Conservation (phyloP, 1,140 invertebrate genomes). For the Glossosoma conforme region DNA sequence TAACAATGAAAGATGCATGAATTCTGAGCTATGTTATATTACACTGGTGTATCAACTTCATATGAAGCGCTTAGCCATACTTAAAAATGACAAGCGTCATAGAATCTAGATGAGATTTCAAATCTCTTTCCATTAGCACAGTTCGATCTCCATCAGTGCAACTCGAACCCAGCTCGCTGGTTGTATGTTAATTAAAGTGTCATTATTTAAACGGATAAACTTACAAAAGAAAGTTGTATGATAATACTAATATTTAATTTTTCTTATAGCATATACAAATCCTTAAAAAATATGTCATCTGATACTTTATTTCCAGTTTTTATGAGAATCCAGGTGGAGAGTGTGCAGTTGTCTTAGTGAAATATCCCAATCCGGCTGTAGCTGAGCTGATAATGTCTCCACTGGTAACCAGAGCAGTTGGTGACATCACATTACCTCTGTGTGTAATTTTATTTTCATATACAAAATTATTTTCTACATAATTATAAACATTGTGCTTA, state of each 20-base stretch:
- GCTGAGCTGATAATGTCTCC: slow-evolving; percentile 47
- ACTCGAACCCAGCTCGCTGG: too few relatives aligned
- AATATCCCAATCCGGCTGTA: slow-evolving; percentile 46
- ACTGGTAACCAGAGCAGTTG: slow-evolving; percentile 42
- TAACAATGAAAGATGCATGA: too few relatives aligned
- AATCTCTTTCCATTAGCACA: too few relatives aligned
- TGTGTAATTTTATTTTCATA: slow-evolving; percentile 33
- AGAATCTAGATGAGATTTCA: too few relatives aligned
- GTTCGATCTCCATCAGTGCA: too few relatives aligned
- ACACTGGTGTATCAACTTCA: too few relatives aligned
- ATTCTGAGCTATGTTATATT: too few relatives aligned
- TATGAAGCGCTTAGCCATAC: too few relatives aligned
- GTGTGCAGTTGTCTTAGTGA: slow-evolving; percentile 42
- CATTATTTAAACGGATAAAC: slow-evolving; percentile 29
- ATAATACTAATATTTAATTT: background rate
- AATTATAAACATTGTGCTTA: too few relatives aligned
- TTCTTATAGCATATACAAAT: background rate
- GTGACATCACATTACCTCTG: slow-evolving; percentile 43
- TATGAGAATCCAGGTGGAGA: slow-evolving; percentile 46
- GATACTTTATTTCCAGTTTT: slow-evolving; percentile 33
- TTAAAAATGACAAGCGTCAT: too few relatives aligned
- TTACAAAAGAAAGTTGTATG: background rate
- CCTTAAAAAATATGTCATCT: slow-evolving; percentile 3
- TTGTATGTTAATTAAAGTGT: too few relatives aligned
- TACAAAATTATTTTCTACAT: too few relatives aligned